Evolutionary conservation across 1,140 invertebrate genomes (phyloP), one percentile per base, ranked within the genome.

Genomic region (Notospermus geniculatus): DNA sequence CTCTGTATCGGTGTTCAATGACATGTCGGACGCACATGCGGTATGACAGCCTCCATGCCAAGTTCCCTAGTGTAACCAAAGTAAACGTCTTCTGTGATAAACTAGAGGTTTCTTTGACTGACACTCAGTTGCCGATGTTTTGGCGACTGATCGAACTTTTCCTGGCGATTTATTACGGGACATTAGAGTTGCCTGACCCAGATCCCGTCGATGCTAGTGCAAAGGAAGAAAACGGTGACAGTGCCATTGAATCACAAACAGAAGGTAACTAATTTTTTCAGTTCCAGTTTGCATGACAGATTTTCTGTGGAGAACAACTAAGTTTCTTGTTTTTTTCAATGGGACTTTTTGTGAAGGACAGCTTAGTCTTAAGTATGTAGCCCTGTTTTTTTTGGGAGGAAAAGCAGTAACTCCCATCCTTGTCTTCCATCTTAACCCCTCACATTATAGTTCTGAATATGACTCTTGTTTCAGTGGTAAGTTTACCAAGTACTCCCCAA

Each of bases 1-100:
- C 97, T 60, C 80, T 97, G 23, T 96, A 95, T 78, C 85, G 91
- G 57, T 94, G 90, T 75, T 90, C 88, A 22, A 84, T 91, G 71
- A 84, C 66, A 2, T 71, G 73, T 50, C 83, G 89, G 43, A 76
- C 90, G 56, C 84, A 88, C 62, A 85, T 85, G 74, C 83, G 84
- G 54, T 91, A 88, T 80, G 85, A 87, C 39, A 86, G 80, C 45
- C 78, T 85, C 23, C 83, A 82, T 63, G 83, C 87, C 1, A 87
- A 86, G 68, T 80, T 82, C 66, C 85, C 88, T 2, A 84, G 83
- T 22, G 78, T 85, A n/a, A 89, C 87, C 7, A 82, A 88, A 69
- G 79, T 91, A 27, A 89, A 91, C 81, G 77, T 91, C 46, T 85
- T 87, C 64, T 91, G 89, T 76, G 84, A 87, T 41, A 84, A 86